Evolutionary conservation across 2,888 invertebrate species (phyloP).

Genomic region (Iselma pallidipennis): DNA sequence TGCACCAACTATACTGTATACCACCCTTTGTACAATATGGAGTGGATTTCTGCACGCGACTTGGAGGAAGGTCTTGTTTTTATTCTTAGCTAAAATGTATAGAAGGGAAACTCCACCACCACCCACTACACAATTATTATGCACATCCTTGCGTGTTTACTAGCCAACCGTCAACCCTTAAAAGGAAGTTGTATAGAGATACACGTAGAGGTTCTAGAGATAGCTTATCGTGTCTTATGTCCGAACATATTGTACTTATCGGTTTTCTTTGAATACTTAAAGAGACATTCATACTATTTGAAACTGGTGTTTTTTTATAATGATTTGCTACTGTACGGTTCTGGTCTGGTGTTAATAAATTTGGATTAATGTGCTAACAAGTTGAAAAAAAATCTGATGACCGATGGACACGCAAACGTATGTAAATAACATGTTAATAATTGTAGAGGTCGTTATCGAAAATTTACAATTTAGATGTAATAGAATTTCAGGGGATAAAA

Average conservation of each 20-base stretch:
- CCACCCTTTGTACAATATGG: neutral
- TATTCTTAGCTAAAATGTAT: neutral
- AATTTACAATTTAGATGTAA: conserved; percentile 28
- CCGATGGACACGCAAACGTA: conserved; percentile 16
- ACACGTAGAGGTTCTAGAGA: conserved; percentile 42
- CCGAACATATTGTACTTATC: conserved; percentile 29
- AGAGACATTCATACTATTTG: conserved; percentile 26
- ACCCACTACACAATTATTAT: conserved; percentile 50
- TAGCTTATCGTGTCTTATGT: conserved; percentile 42
- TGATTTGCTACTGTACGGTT: conserved; percentile 20
- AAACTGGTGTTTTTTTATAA: conserved; percentile 18
- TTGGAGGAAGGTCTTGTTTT: conserved; percentile 11
- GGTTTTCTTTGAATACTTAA: conserved; percentile 21
- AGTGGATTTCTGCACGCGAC: conserved; percentile 40
- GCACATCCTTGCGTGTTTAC: conserved; percentile 55
- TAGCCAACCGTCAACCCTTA: conserved; percentile 33
- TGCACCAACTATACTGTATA: neutral
- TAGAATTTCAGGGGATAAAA: conserved; percentile 7
- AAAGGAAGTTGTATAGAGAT: conserved; percentile 53
- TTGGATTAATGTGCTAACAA: conserved; percentile 32
- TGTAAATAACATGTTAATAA: conserved; percentile 28
- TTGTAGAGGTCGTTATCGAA: conserved; percentile 16
- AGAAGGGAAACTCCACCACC: conserved; percentile 25
- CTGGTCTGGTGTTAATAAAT: conserved; percentile 29
- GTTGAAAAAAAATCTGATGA: conserved; percentile 27